Conservation (phyloP, 2,797 vertebrate species). For the Botia kubotai region DNA sequence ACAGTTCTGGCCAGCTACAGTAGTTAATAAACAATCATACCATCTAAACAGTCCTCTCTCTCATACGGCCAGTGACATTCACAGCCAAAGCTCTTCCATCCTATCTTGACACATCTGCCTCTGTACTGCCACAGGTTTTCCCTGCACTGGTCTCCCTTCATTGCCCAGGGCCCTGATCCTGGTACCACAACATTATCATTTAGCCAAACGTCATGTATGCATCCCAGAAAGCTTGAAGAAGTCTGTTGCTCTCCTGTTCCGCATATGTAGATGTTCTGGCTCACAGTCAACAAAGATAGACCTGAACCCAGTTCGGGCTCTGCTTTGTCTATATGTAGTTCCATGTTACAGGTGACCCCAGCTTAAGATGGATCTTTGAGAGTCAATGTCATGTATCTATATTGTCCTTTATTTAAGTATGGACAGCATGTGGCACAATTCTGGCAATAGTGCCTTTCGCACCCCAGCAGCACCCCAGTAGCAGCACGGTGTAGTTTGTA, state of each 20-base stretch:
- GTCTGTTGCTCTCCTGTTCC: conserved; percentile 57
- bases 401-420: conserved; percentile 73
- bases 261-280: conserved; percentile 81
- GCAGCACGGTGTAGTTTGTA: conserved; percentile 79
- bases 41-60: conserved; percentile 80
- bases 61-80: conserved; percentile 86
- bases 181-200: conserved; percentile 78
- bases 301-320: conserved; percentile 60
- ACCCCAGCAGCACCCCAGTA: conserved; percentile 85
- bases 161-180: conserved; percentile 67
- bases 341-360: conserved; percentile 72
- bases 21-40: conserved; percentile 72
- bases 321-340: conserved; percentile 49
- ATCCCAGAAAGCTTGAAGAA: conserved; percentile 84
- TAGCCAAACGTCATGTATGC: conserved; percentile 87
- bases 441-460: conserved; percentile 79
- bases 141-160: conserved; percentile 83
- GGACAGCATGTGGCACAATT: conserved; percentile 85
- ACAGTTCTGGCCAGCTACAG: neutral
- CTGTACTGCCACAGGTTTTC: conserved; percentile 85
- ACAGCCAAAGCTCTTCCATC: conserved; percentile 85
- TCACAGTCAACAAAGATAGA: conserved; percentile 65
- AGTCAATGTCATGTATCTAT: conserved; percentile 72
- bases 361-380: conserved; percentile 78
- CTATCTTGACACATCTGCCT: conserved; percentile 84